These are phyloP conservation scores for Oenanthe melanoleuca DNA, from an alignment of 2,113 vertebrate species.

Conservation along the genomic window DNA sequence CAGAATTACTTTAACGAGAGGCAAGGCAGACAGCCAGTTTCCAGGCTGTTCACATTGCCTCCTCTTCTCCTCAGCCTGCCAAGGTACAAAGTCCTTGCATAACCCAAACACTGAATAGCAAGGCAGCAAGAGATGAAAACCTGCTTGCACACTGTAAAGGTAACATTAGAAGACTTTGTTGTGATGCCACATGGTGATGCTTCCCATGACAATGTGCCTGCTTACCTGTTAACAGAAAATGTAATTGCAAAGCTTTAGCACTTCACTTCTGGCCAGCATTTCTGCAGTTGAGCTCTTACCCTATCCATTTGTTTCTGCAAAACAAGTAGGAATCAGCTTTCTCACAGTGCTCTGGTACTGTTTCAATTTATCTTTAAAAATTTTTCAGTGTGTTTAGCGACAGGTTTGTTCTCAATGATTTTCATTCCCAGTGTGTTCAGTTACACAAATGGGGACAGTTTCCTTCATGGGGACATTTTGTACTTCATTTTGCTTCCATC, in stretches of 20 bases:
- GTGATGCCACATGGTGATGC: neutral
- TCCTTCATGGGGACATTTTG: neutral
- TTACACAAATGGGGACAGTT: neutral
- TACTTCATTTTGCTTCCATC: neutral
- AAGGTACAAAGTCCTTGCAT: conserved; percentile 53
- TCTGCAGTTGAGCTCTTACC: neutral
- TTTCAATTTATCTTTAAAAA: neutral
- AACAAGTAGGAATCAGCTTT: neutral
- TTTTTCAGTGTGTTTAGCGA: neutral
- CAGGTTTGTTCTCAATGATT: neutral
- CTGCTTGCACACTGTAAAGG: neutral
- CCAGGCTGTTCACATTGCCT: conserved; percentile 35
- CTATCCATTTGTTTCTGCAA: neutral
- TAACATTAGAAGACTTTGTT: neutral
- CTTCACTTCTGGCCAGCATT: neutral
- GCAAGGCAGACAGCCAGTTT: conserved; percentile 49
- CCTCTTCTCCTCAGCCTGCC: conserved; percentile 37
- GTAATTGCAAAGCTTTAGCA: neutral
- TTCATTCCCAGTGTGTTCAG: neutral
- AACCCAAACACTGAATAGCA: conserved; percentile 1
- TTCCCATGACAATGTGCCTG: neutral
- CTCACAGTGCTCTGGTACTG: neutral
- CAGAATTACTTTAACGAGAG: conserved; percentile 8
- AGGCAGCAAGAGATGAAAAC: neutral
- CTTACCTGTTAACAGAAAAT: neutral